Base-by-base conservation (phyloP, 2,797 vertebrate genomes). In the Antrozous pallidus region DNA sequence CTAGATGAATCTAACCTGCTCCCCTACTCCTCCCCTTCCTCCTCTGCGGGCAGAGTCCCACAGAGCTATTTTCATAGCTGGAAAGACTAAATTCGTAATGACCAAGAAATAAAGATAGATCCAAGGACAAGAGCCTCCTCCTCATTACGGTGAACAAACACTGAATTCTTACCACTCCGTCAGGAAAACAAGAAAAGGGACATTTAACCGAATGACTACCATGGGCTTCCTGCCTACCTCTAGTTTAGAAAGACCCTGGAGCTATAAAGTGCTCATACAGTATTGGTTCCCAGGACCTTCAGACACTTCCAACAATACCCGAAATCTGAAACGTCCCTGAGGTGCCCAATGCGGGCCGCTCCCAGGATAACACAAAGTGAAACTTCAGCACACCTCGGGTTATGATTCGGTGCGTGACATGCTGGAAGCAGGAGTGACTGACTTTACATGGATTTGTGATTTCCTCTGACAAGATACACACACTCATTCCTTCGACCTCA, bases 381-480 rank as follows among this genome's bases (percentile, higher is more conserved):
- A 95, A 93, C 87, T 94, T 92, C 89, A 93, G 94, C 96, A 97
- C 4, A 20, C 28, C 28, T 20, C 5, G 24, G 71, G 16, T 83
- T 56, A 26, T 28, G 56, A 80, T 74, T 65, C 80, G 20, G 17
- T 5, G 69, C 71, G 45, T 0, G 6, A 95, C 77, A 84, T 5
- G 38, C 78, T 42, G 18, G 63, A 88, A 91, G 87, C 73, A 89
- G 88, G 81, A 95, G 49, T 1, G 45, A 70, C 16, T 1, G 45
- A 70, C 16, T 96, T 95, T 89, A 80, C 92, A 91, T 5, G 90
- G 73, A 73, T 71, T 86, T 87, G 38, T 95, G 96, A 93, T 92
- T 96, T 91, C 56, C 56, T 73, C 77, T 96, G 95, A 97, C 94
- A 90, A 92, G 96, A 83, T 63, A 79, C 94, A 89, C 0, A 3